Evolutionary conservation across 2,113 vertebrate species (phyloP).

Genomic region (Syngnathus floridae): DNA sequence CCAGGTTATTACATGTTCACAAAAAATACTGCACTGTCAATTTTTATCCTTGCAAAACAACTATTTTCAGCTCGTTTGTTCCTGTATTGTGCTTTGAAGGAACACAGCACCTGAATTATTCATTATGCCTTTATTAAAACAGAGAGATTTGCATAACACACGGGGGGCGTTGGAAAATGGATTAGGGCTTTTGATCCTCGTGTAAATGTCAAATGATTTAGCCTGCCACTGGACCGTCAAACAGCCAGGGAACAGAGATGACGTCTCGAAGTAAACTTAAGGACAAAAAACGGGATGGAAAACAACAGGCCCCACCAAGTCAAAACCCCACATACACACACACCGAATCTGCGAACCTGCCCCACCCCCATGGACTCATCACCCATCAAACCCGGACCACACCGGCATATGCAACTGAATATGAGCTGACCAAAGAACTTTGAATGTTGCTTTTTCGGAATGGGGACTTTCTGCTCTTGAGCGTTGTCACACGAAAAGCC

Average conservation of each 20-base stretch:
- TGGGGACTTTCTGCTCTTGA: no score
- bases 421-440: no score
- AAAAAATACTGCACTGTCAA: conserved; percentile 25
- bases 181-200: conserved; percentile 60
- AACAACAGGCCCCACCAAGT: no score
- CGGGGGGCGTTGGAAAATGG: conserved; percentile 35
- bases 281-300: neutral
- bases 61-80: conserved; percentile 47
- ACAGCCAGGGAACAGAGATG: conserved; percentile 12
- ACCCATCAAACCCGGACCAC: no score
- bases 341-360: no score
- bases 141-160: conserved; percentile 63
- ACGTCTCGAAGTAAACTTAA: conserved; percentile 24
- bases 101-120: conserved; percentile 63
- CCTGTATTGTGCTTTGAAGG: conserved; percentile 37
- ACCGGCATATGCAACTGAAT: no score
- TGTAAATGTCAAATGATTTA: conserved; percentile 59
- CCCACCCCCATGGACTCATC: no score
- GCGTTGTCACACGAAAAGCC: no score
- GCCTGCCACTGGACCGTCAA: conserved; percentile 28
- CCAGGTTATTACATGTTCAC: conserved; percentile 37
- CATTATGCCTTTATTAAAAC: conserved; percentile 65
- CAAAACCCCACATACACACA: no score
- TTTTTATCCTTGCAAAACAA: conserved; percentile 39
- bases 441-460: no score